Percentiles rank a stretch among this genome's conserved stretches.
These are phyloP conservation scores for Glaucopsyche alexis DNA, from an alignment of 2,888 invertebrate species.

Conservation along the genomic window DNA sequence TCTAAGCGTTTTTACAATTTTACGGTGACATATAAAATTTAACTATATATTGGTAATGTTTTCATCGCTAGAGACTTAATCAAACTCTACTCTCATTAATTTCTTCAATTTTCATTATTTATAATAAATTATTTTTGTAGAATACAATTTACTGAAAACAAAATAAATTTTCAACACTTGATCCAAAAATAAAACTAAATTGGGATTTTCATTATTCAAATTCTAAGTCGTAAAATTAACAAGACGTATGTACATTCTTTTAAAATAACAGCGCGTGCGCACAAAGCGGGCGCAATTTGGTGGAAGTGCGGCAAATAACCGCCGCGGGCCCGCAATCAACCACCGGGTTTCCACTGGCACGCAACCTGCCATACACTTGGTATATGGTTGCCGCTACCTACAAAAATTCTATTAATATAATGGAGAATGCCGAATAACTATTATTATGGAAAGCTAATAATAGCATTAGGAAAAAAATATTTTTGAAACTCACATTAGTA, in stretches of 20 bases:
- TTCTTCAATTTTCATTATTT: no score
- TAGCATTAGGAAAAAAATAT: no score
- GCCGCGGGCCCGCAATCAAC: constrained; percentile 66
- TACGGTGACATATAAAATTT: no score
- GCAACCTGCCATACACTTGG: constrained; percentile 24
- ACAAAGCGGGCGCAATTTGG: constrained; percentile 62
- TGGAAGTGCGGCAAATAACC: constrained; percentile 72
- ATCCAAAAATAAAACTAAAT: neutral
- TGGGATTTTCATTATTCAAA: constrained; percentile 6
- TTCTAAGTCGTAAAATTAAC: constrained; percentile 43
- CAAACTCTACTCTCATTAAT: no score
- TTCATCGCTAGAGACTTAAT: no score
- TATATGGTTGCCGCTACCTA: neutral
- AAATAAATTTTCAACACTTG: neutral
- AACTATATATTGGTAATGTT: no score
- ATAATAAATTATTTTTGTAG: no score
- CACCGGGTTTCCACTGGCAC: constrained; percentile 49
- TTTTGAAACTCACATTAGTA: neutral
- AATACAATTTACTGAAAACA: no score
- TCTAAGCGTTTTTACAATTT: no score
- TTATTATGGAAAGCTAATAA: neutral
- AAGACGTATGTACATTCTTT: constrained; percentile 49
- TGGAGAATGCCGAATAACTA: neutral
- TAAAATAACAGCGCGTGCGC: constrained; percentile 59
- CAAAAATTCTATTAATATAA: neutral